Conservation (phyloP, 2,113 vertebrate species). For the Trichechus manatus region DNA sequence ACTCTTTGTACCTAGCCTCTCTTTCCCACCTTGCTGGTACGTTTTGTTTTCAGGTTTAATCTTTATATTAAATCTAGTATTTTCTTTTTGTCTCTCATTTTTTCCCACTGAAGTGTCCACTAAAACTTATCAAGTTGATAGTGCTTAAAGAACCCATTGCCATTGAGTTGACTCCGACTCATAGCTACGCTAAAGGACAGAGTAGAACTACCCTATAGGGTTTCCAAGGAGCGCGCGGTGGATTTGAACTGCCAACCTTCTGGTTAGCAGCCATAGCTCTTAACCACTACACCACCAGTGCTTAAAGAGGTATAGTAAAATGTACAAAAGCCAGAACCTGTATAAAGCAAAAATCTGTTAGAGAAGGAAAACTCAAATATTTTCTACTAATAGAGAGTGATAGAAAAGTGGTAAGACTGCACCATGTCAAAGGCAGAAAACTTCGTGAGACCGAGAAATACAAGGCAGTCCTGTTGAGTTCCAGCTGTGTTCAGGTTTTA, state of each 20-base stretch:
- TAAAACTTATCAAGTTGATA: neutral
- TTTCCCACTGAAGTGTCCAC: neutral
- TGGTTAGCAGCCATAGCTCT: no score
- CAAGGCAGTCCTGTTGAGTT: neutral
- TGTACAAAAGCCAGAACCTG: neutral
- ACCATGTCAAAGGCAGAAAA: neutral
- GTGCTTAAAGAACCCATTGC: no score
- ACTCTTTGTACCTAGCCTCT: neutral
- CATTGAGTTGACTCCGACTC: no score
- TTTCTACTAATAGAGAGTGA: no score
- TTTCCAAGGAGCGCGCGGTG: no score
- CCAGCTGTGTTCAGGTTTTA: neutral
- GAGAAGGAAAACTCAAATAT: neutral
- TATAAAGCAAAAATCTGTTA: neutral
- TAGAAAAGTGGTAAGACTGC: neutral
- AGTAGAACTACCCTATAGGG: no score
- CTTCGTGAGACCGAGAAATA: neutral
- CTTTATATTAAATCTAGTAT: neutral
- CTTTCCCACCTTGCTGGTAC: neutral
- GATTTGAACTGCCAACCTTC: no score
- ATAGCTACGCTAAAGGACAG: no score
- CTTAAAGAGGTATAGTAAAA: neutral
- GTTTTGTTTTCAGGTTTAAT: constrained; percentile 20
- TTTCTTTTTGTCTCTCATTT: neutral
- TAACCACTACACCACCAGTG: neutral